Evolutionary conservation across 2,888 invertebrate species (phyloP).

Genomic region (Parnassius mnemosyne): DNA sequence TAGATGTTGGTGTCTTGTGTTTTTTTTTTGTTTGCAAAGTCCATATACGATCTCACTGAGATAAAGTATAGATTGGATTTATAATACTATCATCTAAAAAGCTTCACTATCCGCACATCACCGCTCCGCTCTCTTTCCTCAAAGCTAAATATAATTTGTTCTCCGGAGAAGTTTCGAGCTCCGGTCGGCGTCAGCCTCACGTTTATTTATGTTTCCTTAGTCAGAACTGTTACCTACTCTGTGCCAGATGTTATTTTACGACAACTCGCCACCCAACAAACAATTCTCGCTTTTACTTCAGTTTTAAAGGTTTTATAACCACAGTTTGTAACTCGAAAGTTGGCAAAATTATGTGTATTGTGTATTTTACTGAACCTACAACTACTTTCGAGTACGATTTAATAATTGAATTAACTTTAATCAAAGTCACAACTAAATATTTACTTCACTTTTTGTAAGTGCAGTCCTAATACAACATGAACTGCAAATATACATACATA

Average conservation of each 20-base stretch:
- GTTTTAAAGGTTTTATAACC: constrained; percentile 24
- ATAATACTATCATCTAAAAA: neutral
- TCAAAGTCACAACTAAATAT: neutral
- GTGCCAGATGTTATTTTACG: constrained; percentile 77
- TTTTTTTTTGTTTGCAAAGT: too few relatives aligned
- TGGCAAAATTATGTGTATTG: constrained; percentile 19
- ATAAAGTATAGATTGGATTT: neutral
- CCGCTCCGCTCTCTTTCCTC: constrained; percentile 16
- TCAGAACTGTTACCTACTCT: constrained; percentile 72
- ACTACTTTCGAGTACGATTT: neutral
- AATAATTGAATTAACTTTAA: neutral
- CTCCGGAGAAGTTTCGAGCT: constrained; percentile 40
- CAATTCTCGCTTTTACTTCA: constrained; percentile 40
- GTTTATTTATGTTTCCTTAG: constrained; percentile 77
- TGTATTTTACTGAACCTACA: constrained; percentile 12
- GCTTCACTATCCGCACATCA: constrained; percentile 3
- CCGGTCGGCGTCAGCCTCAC: constrained; percentile 54
- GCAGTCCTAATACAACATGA: neutral
- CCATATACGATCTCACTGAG: too few relatives aligned
- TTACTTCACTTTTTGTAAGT: neutral
- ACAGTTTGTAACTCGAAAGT: constrained; percentile 18
- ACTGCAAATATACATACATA: neutral
- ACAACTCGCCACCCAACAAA: constrained; percentile 65
- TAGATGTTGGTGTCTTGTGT: too few relatives aligned
- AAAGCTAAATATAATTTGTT: constrained; percentile 38